Base-by-base conservation (phyloP, 2,797 vertebrate species). In the Tokudaia muenninki region DNA sequence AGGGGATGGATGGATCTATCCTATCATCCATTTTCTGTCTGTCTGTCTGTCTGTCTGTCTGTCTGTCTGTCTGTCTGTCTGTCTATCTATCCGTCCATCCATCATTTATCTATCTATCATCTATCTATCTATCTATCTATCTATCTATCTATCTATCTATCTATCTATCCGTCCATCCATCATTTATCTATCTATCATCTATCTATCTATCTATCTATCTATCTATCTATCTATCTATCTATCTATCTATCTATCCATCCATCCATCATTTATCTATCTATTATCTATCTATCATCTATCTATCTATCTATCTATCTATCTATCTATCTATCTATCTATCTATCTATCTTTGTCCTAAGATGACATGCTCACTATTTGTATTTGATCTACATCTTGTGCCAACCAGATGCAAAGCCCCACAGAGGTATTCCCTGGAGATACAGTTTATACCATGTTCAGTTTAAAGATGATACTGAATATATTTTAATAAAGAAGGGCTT, bases 391-490 rank as follows among this genome's bases (percentile, higher is more conserved):
- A 0, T 34, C 91, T 41, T 94, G 1, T 74, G 14, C 57, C n/a
- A 94, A 70, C 34, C 57, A 61, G 29, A 82, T 50, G 13, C 29
- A 80, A 52, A 50, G 26, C 52, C 52, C 52, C 52, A 0, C 22
- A 4, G 80, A 47, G 88, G 6, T 14, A 47, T 4, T 92, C 61
- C n/a, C 1, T 50, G 10, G 74, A 72, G 6, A 22, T 81, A 44
- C 63, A 82, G 4, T 96, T 94, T 55, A 34, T 21, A 82, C 0
- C 79, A 6, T 79, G 9, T 88, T 97, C 79, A 80, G 55, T 57
- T 6, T 95, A 26, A 94, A 79, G 77, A 90, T 87, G 90, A 63
- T 97, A 80, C 67, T 65, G 57, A 44, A 47, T 96, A 29, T 87
- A 87, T 86, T 95, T 86, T 57, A 82, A 59, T 80, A 57, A 78